phyloP scores from a whole-genome alignment of 2,797 vertebrate species.

The Typhlichthys eigenmanni region DNA sequence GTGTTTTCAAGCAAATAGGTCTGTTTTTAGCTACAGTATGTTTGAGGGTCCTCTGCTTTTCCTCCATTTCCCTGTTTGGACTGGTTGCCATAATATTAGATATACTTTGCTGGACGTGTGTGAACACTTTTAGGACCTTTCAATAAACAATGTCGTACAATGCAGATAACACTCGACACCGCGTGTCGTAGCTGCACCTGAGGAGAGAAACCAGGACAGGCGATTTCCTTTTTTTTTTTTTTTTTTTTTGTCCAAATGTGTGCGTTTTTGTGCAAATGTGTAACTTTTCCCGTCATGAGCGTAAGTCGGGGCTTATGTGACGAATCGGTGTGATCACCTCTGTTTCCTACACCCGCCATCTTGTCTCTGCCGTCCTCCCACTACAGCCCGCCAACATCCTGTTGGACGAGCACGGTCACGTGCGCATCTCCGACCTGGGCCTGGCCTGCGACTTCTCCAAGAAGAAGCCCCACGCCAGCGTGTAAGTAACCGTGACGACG shows the following conservation, averaged over 20 bases:
- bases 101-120: constrained; percentile 46
- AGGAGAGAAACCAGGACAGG: constrained; percentile 51
- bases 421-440: constrained; percentile 95
- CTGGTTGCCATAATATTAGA: constrained; percentile 61
- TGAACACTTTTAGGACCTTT: constrained; percentile 44
- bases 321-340: constrained; percentile 35
- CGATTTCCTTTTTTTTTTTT: constrained; percentile 14
- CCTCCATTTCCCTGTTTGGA: constrained; percentile 56
- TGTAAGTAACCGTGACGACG: constrained; percentile 79
- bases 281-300: constrained; percentile 6
- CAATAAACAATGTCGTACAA: constrained; percentile 52
- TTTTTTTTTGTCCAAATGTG: not conserved
- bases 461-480: constrained; percentile 97
- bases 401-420: constrained; percentile 92
- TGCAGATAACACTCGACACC: constrained; percentile 30
- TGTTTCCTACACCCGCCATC: constrained; percentile 23
- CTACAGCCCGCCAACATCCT: constrained; percentile 94
- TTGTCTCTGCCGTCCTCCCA: constrained; percentile 26
- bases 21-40: not conserved
- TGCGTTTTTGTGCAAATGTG: not conserved
- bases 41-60: constrained; percentile 44
- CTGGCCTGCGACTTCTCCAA: constrained; percentile 98
- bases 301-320: constrained; percentile 43
- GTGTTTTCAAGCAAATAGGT: not conserved
- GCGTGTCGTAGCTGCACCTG: constrained; percentile 18